These are phyloP conservation scores for Trichoplusia ni DNA, from an alignment of 1,140 invertebrate species.

Conservation along the genomic window DNA sequence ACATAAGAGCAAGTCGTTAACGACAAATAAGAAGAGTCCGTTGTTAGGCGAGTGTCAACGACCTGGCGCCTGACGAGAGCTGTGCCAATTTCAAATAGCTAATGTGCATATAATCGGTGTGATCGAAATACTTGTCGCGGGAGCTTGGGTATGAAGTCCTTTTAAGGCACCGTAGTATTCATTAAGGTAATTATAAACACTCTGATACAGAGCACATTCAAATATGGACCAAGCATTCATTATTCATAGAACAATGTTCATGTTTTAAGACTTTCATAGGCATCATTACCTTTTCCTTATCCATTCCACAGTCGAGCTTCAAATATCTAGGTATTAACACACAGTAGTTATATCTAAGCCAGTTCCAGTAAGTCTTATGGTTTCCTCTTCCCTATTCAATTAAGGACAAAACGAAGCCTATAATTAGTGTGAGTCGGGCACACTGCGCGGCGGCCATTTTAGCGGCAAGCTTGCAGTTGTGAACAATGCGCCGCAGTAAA, in stretches of 20 bases:
- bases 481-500: slow-evolving; percentile 42
- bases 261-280: too few species aligned
- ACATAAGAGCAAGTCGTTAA: too few species aligned
- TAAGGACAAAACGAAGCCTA: background rate
- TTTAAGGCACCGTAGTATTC: too few species aligned
- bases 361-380: background rate
- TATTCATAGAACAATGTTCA: too few species aligned
- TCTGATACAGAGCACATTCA: too few species aligned
- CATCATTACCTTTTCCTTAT: too few species aligned
- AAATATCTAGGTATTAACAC: too few species aligned
- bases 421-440: background rate
- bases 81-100: background rate
- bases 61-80: background rate
- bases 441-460: background rate
- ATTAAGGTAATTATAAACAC: too few species aligned
- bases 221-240: too few species aligned
- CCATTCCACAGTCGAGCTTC: too few species aligned
- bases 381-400: background rate
- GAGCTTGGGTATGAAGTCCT: too few species aligned
- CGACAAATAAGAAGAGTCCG: background rate
- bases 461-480: background rate
- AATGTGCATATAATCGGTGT: background rate
- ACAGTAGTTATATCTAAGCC: too few species aligned
- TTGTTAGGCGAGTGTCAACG: background rate
- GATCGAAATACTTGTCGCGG: background rate